Evolutionary conservation across 2,113 vertebrate genomes (phyloP), one percentile per base, ranked within the genome.

Genomic region (Ellobius talpinus): DNA sequence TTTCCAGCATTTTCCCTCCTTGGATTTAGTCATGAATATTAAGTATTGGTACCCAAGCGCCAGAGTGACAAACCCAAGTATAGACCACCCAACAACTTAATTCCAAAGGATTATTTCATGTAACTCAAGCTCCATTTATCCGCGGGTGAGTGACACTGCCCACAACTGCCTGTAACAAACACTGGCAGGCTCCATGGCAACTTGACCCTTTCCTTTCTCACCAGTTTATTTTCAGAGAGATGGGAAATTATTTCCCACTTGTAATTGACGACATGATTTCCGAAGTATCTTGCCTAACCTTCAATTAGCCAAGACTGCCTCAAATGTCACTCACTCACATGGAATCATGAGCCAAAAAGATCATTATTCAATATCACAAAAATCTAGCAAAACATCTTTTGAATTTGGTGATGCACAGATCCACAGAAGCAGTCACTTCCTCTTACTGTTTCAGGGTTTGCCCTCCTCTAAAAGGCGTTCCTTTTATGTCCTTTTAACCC

Each of bases 1-100:
- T 98, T 98, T 98, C 96, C 97, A 95, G 96, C 94, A 84, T 91
- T 96, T 85, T 97, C 93, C 96, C 96, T 96, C 92, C 96, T 99
- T 99, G 99, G 99, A 99, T 99, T 99, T 99, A 99, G 99, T 99
- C 98, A 98, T 98, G 99, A 99, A 99, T 99, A 99, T 99, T 99
- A 99, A 99, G 99, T 99, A 99, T 98, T 98, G 98, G 98, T 98
- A 98, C 98, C 97, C 98, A 97, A 97, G 94, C 89, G 98, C 98
- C 97, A 98, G 91, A 98, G 96, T 95, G 98, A 97, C 96, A 98
- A 98, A 98, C 98, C 98, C 98, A 98, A 98, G 97, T 96, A 97
- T 98, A 99, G 99, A 99, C 99, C 99, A 99, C 99, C 99, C 99
- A 99, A 98, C 98, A 98, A 98, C 98, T 98, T 97, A 97, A 97